Evolutionary conservation across 2,113 vertebrate species (phyloP).

Genomic region (Meriones unguiculatus): DNA sequence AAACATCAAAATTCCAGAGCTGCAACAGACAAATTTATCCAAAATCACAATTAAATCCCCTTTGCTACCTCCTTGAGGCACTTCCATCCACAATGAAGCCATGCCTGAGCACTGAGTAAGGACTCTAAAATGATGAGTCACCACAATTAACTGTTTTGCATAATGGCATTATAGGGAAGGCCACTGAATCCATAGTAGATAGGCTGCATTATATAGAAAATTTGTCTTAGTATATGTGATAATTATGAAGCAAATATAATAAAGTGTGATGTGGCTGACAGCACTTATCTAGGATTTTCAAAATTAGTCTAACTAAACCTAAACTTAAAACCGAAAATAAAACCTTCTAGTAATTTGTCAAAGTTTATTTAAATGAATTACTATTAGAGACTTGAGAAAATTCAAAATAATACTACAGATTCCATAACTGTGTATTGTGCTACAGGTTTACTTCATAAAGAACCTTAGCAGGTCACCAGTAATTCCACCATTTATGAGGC

Average conservation of each 20-base stretch:
- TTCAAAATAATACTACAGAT: conserved; percentile 20
- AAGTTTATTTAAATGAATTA: conserved; percentile 35
- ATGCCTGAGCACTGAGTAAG: neutral
- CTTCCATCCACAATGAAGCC: neutral
- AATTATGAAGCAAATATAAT: conserved; percentile 10
- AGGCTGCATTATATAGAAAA: neutral
- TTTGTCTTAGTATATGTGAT: neutral
- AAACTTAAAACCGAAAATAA: neutral
- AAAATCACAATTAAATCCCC: neutral
- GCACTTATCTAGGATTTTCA: neutral
- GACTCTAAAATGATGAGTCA: neutral
- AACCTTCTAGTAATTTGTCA: neutral
- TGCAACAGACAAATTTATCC: neutral
- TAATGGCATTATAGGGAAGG: neutral
- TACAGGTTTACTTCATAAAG: conserved; percentile 13
- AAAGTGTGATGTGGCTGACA: conserved; percentile 5
- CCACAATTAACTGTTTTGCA: neutral
- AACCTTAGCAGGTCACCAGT: neutral
- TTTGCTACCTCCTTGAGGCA: neutral
- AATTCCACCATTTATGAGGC: neutral
- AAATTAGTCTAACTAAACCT: conserved; percentile 21
- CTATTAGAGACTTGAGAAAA: conserved; percentile 24
- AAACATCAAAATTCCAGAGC: neutral
- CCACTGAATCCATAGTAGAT: neutral
- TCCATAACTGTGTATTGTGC: neutral